phyloP scores from a whole-genome alignment of 1,140 invertebrate species.

The Polypedilum pembai region DNA sequence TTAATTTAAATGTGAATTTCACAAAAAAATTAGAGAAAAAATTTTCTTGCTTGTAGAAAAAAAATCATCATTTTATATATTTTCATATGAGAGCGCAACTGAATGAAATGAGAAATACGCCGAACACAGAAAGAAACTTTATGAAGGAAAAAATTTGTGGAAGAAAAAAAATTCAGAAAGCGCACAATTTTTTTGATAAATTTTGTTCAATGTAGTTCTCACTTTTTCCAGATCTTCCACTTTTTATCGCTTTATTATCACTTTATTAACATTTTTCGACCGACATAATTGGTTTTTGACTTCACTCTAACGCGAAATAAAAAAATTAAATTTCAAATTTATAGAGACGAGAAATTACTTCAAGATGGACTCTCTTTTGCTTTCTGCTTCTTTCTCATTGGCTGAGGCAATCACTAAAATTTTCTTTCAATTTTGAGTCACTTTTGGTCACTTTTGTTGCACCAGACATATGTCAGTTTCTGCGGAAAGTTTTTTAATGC shows the following conservation, averaged over 20 bases:
- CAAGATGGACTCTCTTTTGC: background rate
- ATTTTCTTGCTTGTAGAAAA: constrained; percentile 8
- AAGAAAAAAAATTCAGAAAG: constrained; percentile 24
- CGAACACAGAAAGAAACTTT: constrained; percentile 23
- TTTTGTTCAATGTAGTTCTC: background rate
- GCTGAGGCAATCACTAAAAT: too few relatives aligned
- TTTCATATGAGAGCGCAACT: constrained; percentile 22
- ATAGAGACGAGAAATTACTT: background rate
- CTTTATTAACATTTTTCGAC: constrained; percentile 22
- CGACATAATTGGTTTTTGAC: background rate
- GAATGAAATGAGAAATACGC: constrained; percentile 8
- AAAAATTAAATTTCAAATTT: background rate
- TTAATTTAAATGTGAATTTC: background rate
- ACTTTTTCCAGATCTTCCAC: constrained; percentile 22
- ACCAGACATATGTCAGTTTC: too few relatives aligned
- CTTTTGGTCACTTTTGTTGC: too few relatives aligned
- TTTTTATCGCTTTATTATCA: constrained; percentile 1
- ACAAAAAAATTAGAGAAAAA: constrained; percentile 10
- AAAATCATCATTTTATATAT: background rate
- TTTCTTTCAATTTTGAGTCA: too few relatives aligned
- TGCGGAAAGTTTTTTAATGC: too few relatives aligned
- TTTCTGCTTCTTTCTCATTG: background rate
- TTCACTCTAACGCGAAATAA: constrained; percentile 26
- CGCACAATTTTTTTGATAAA: background rate
- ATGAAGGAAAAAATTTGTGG: constrained; percentile 20